These are phyloP conservation scores for Candoia aspera DNA, from an alignment of 2,113 vertebrate genomes.

Conservation along the genomic window DNA sequence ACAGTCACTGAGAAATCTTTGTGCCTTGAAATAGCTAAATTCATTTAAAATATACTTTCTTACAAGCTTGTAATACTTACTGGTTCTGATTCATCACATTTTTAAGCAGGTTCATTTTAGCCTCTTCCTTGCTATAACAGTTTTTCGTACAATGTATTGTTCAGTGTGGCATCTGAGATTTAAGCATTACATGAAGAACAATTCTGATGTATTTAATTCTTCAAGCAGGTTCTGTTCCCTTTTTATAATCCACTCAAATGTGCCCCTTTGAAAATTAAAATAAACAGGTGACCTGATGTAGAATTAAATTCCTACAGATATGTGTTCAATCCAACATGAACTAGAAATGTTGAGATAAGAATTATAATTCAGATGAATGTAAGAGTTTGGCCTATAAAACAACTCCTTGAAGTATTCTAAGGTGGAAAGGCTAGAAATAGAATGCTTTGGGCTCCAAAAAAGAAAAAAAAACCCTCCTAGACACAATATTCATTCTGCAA, in stretches of 20 bases:
- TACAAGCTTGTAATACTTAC: constrained; percentile 19
- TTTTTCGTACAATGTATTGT: constrained; percentile 32
- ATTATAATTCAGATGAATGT: constrained; percentile 31
- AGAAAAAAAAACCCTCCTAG: not conserved
- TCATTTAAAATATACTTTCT: not conserved
- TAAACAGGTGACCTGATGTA: constrained; percentile 31
- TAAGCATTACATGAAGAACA: constrained; percentile 3
- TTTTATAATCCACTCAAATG: not conserved
- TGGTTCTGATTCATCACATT: not conserved
- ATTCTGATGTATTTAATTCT: constrained; percentile 13
- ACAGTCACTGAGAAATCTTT: not conserved
- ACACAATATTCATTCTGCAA: constrained; percentile 37
- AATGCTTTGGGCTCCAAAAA: constrained; percentile 37
- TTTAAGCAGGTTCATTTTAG: not conserved
- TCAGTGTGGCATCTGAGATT: constrained; percentile 17
- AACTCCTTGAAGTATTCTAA: constrained; percentile 32
- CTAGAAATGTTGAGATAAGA: constrained; percentile 31
- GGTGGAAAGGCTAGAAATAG: constrained; percentile 8
- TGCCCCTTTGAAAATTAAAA: constrained; percentile 38
- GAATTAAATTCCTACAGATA: constrained; percentile 40
- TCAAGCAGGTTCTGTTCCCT: not conserved
- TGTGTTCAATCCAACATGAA: constrained; percentile 21
- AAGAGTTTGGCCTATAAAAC: constrained; percentile 44
- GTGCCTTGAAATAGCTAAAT: constrained; percentile 5
- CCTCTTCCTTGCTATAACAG: not conserved